A percentile compares a stretch with the other conserved stretches of the same genome.
Conservation (phyloP, 2,797 vertebrate species). For the Amblyraja radiata region DNA sequence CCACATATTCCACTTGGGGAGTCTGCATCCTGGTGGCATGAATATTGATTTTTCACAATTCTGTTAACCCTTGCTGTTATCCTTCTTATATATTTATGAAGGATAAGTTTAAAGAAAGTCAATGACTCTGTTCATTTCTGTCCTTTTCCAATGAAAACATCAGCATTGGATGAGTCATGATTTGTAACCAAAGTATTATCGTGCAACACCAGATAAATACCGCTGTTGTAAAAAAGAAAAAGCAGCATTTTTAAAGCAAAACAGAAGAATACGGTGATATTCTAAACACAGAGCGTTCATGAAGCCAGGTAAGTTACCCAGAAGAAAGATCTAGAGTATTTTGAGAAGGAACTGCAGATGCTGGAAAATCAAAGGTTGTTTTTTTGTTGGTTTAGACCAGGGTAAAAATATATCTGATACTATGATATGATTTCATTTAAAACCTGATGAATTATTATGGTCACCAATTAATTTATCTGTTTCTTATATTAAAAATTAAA, state of each 20-base stretch:
- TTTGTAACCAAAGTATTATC: neutral
- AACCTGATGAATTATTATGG: neutral
- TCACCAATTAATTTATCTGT: no score
- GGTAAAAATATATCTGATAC: neutral
- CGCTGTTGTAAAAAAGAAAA: no score
- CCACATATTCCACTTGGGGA: no score
- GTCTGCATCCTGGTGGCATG: no score
- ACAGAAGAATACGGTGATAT: neutral
- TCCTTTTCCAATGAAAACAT: neutral
- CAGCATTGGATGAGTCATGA: neutral
- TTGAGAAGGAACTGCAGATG: no score
- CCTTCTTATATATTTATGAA: neutral
- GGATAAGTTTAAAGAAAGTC: neutral
- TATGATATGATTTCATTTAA: neutral
- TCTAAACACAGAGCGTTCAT: neutral
- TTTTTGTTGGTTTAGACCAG: neutral
- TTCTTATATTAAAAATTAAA: no score
- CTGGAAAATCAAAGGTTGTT: no score
- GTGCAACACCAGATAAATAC: no score
- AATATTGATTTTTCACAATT: no score
- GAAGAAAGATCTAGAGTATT: neutral
- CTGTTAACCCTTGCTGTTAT: no score
- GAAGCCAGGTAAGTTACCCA: neutral
- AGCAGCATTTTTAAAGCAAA: neutral
- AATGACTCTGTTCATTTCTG: neutral